phyloP scores from a whole-genome alignment of 2,888 invertebrate species.

The Mactromeris polynyma region DNA sequence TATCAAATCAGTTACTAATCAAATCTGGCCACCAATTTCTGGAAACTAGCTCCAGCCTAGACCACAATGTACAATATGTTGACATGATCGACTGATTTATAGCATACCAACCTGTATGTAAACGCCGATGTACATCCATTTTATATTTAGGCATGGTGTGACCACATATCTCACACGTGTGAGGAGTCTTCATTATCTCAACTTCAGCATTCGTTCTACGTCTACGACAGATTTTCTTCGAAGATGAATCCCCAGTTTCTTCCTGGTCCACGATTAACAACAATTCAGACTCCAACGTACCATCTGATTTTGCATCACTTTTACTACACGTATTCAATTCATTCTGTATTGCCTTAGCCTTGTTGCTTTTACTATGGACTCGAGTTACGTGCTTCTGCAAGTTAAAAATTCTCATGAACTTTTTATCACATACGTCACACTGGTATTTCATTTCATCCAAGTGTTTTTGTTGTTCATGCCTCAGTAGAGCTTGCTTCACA shows the following conservation, averaged over 20 bases:
- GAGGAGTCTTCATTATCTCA: slow-evolving; percentile 36
- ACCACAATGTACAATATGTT: no score
- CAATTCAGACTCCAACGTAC: not conserved
- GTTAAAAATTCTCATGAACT: slow-evolving; percentile 46
- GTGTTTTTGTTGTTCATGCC: slow-evolving; percentile 53
- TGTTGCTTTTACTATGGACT: slow-evolving; percentile 36
- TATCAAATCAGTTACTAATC: no score
- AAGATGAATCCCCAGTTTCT: not conserved
- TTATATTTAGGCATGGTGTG: slow-evolving; percentile 52
- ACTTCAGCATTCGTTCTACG: slow-evolving; percentile 36
- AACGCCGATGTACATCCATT: slow-evolving; percentile 55
- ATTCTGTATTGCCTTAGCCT: not conserved
- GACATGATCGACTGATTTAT: no score
- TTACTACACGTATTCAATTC: not conserved
- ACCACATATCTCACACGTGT: slow-evolving; percentile 61
- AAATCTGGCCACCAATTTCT: no score
- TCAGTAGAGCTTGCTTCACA: slow-evolving; percentile 42
- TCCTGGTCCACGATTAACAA: not conserved
- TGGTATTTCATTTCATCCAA: slow-evolving; percentile 34
- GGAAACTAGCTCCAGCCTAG: no score
- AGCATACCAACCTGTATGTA: slow-evolving; percentile 59
- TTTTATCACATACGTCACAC: slow-evolving; percentile 42
- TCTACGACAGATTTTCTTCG: slow-evolving; percentile 8
- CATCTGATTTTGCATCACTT: not conserved
- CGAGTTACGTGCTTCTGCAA: slow-evolving; percentile 42